Evolutionary conservation across 2,113 vertebrate genomes (phyloP), one percentile per base, ranked within the genome.

Genomic region (Thymallus thymallus): DNA sequence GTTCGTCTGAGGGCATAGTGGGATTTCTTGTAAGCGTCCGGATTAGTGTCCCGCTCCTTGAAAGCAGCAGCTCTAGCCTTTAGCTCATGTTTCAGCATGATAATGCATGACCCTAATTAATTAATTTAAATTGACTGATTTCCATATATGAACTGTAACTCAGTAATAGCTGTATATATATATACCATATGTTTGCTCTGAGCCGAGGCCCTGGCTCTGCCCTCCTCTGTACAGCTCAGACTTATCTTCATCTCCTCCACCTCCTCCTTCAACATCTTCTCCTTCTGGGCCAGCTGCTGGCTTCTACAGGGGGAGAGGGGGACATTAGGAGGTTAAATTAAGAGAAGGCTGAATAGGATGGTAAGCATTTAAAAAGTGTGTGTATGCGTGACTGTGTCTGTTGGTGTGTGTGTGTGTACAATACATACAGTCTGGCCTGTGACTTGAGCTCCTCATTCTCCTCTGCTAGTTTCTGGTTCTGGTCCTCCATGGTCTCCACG

Each of bases 211-310:
- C 86, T 84, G 61, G 91, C 89, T 23, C 88, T 92, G 69, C 83
- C 88, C 78, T 96, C 94, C 86, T 99, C 94, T 0, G 90, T 93
- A 14, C 88, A 76, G 61, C 74, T 93, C 80, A 96, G 70, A 14
- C 80, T 92, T 29, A 61, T 86, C 90, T 96, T 98, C 88, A 94
- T 91, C 84, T 98, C 96, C 86, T 98, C 97, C 71, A 98, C 89
- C 48, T 98, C 96, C 46, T 97, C 95, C 80, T 96, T 95, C 76
- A 98, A 84, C 41, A 93, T 88, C 82, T 93, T 95, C 81, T 91
- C 92, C 84, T 92, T 95, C 84, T 87, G 86, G 20, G 93, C 82
- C 46, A 93, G 90, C 79, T 95, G 94, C 78, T 95, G 95, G 75
- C 91, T 92, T 60, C 97, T 98, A 86, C 23, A 23, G 65, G 51